Conservation (phyloP, 2,113 vertebrate species). For the Coregonus clupeaformis region DNA sequence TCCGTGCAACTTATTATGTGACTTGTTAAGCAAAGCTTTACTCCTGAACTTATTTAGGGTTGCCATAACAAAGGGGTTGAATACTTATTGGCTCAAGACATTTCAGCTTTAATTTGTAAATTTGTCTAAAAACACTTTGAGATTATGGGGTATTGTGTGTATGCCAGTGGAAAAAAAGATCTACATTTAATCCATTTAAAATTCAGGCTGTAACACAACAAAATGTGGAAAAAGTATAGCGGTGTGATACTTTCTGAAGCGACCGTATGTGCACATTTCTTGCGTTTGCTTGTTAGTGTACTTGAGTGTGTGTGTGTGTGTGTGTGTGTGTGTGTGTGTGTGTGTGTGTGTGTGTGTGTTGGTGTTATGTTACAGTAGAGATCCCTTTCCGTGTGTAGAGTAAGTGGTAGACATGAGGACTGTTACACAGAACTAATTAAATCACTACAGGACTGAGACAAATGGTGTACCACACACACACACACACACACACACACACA, state of each 20-base stretch:
- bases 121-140: no score
- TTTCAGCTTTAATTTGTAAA: no score
- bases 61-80: no score
- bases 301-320: neutral
- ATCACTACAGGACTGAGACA: slow-evolving; percentile 61
- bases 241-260: slow-evolving; percentile 40
- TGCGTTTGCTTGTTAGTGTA: neutral
- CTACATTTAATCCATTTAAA: no score
- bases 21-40: no score
- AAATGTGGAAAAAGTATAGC: neutral
- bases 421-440: slow-evolving; percentile 59
- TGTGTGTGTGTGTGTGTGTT: neutral
- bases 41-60: no score
- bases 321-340: neutral
- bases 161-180: no score
- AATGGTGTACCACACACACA: slow-evolving; percentile 39
- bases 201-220: no score
- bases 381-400: slow-evolving; percentile 43
- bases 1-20: no score
- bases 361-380: slow-evolving; percentile 32
- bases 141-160: no score
- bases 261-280: slow-evolving; percentile 6
- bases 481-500: neutral
- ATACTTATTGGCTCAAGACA: no score
- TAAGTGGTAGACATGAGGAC: slow-evolving; percentile 39